Evolutionary conservation across 1,140 invertebrate genomes (phyloP), one percentile per base, ranked within the genome.

Genomic region (Bombus confusus): DNA sequence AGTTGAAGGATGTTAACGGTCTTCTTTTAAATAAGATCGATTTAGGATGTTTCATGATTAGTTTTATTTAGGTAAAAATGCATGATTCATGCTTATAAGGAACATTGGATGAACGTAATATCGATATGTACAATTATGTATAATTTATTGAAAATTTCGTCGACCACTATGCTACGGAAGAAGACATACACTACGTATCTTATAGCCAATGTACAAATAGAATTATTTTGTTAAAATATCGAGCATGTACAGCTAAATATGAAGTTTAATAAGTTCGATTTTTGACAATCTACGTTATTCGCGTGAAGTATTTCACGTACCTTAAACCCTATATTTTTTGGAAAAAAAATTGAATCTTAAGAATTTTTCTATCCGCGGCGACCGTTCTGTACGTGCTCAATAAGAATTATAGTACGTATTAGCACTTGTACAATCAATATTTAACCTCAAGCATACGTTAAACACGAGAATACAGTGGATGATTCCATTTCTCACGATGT

Each of bases 111-210:
- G 71, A 84, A 75, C 62, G 80, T 77, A 86, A 52, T 69, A 78
- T 87, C 85, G 72, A 75, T 90, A 84, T 88, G 74, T 88, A 88
- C 82, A 88, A 86, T 85, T 79, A 64, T 88, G 84, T 85, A 83
- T 86, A 91, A 90, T 90, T 90, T 88, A 91, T 64, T 84, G 57
- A 64, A 82, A 73, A 81, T 82, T 85, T 79, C 74, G 52, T 28
- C 73, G 59, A 59, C 6, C 15, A 25, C 12, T 62, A 69, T 74
- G 59, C 74, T 82, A 69, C 37, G 31, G 71, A 68, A 75, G 18
- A 81, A 74, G 72, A 81, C 69, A 77, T 31, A 80, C 59, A 52
- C 59, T 80, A 80, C 71, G 34, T 59, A 75, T 39, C 68, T 76
- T 75, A 59, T 47, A 73, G 52, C 71, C 57, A 83, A 86, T 62